phyloP scores from a whole-genome alignment of 2,888 invertebrate species.

The Sturmia bella region DNA sequence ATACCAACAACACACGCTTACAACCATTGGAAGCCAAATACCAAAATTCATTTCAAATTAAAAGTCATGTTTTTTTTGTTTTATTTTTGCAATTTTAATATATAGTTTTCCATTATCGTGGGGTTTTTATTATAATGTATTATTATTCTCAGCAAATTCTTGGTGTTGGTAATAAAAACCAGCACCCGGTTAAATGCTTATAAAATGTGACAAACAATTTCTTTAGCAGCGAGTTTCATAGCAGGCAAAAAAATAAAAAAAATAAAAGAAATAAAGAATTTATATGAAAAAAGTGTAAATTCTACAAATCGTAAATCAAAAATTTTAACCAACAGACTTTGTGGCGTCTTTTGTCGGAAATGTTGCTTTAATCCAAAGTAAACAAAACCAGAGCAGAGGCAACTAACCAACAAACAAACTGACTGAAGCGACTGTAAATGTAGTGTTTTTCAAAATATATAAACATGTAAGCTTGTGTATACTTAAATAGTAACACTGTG shows the following conservation, averaged over 20 bases:
- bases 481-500: slow-evolving; percentile 22
- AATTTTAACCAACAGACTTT: slow-evolving; percentile 60
- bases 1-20: neutral
- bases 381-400: slow-evolving; percentile 34
- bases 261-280: slow-evolving; percentile 6
- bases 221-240: slow-evolving; percentile 16
- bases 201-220: slow-evolving; percentile 53
- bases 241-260: neutral
- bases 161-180: slow-evolving; percentile 20
- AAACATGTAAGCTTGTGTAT: neutral
- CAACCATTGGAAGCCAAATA: neutral
- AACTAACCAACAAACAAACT: slow-evolving; percentile 37
- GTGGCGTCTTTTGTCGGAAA: slow-evolving; percentile 67
- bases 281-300: slow-evolving; percentile 54
- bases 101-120: slow-evolving; percentile 49
- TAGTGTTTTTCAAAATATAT: slow-evolving; percentile 14
- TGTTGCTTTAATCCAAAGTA: slow-evolving; percentile 62
- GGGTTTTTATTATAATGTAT: slow-evolving; percentile 53
- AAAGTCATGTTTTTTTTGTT: slow-evolving; percentile 63
- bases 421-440: slow-evolving; percentile 26
- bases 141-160: slow-evolving; percentile 63
- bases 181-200: slow-evolving; percentile 13
- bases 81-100: slow-evolving; percentile 28
- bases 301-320: slow-evolving; percentile 69
- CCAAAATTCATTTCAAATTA: slow-evolving; percentile 50